Conservation (phyloP, 2,888 invertebrate species). For the Gerris lacustris region DNA sequence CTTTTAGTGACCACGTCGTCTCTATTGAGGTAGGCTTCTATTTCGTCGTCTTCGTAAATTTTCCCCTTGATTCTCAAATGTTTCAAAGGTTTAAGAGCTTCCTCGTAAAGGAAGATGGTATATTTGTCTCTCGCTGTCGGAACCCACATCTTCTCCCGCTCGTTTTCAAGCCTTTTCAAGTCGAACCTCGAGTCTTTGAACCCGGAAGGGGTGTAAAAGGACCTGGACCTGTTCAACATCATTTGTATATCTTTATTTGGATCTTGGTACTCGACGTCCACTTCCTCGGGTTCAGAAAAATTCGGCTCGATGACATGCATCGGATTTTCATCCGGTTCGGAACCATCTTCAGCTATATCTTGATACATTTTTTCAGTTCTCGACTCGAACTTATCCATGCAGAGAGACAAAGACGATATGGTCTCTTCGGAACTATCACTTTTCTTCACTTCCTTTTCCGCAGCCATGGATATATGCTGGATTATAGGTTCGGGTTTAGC, state of each 20-base stretch:
- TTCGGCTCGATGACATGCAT: background rate
- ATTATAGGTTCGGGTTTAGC: too few species aligned
- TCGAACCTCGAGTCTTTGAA: background rate
- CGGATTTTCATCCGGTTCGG: too few species aligned
- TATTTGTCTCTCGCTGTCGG: background rate
- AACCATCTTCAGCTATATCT: too few species aligned
- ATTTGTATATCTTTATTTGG: background rate
- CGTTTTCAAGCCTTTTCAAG: background rate
- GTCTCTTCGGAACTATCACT: too few species aligned
- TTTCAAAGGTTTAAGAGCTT: background rate
- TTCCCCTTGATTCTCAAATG: background rate
- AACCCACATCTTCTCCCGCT: background rate
- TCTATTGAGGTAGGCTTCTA: too few species aligned
- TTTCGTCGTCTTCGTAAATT: background rate
- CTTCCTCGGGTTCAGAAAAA: background rate
- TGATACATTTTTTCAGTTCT: too few species aligned
- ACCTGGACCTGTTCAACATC: background rate
- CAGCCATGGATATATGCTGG: too few species aligned
- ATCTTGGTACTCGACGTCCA: background rate
- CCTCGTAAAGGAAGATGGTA: background rate
- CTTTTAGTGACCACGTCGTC: background rate
- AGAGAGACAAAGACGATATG: too few species aligned
- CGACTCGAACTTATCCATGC: too few species aligned
- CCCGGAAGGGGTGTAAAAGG: background rate
- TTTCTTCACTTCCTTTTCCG: too few species aligned